A percentile compares a stretch with the other conserved stretches of the same genome.
phyloP scores from a whole-genome alignment of 2,888 invertebrate genomes.

The Scaptomyza flava region DNA sequence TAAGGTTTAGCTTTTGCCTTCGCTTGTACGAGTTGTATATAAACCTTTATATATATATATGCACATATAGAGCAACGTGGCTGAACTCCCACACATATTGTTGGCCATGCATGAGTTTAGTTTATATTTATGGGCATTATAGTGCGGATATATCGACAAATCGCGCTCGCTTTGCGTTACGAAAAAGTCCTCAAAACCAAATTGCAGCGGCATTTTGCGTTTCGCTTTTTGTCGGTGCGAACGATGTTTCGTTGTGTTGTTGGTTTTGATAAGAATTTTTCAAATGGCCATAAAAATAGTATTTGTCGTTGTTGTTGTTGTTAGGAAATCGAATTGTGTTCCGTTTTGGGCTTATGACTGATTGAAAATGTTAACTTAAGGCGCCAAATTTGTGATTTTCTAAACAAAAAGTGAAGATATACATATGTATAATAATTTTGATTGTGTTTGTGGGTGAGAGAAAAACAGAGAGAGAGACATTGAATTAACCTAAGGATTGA shows the following conservation, averaged over 20 bases:
- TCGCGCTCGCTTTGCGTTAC: constrained; percentile 65
- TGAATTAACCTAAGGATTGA: too few relatives aligned
- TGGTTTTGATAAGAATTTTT: constrained; percentile 39
- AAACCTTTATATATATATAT: constrained; percentile 17
- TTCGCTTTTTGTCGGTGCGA: not conserved
- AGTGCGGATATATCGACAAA: constrained; percentile 82
- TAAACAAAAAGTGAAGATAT: not conserved
- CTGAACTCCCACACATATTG: constrained; percentile 53
- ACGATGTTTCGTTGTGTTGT: constrained; percentile 10
- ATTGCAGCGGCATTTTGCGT: constrained; percentile 10
- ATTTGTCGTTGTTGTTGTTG: constrained; percentile 2
- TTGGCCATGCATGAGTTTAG: constrained; percentile 78
- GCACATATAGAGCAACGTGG: constrained; percentile 8
- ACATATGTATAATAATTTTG: too few relatives aligned
- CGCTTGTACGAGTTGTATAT: constrained; percentile 15
- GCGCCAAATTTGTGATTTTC: not conserved
- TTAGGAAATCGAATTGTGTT: constrained; percentile 17
- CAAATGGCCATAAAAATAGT: constrained; percentile 41
- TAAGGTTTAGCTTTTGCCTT: constrained; percentile 42
- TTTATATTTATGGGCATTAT: constrained; percentile 85
- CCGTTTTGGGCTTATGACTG: constrained; percentile 18
- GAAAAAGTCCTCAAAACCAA: constrained; percentile 16
- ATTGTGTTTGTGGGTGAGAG: too few relatives aligned
- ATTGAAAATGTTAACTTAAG: constrained; percentile 7
- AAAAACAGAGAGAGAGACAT: too few relatives aligned